These are phyloP conservation scores for Zingel zingel DNA, from an alignment of 2,113 vertebrate species.

Conservation along the genomic window DNA sequence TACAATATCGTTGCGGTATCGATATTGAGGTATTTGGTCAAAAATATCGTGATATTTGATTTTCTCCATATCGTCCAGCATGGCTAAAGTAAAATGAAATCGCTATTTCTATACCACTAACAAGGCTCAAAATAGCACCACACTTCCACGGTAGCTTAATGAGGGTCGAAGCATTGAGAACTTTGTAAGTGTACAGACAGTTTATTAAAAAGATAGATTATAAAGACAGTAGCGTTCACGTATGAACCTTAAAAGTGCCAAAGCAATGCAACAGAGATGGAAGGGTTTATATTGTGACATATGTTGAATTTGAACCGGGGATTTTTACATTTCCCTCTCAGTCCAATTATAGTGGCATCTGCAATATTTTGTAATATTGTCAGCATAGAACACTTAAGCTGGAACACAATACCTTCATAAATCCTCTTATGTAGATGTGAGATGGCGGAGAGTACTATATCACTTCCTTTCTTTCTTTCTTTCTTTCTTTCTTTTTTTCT, in stretches of 20 bases:
- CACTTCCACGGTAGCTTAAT: too few species aligned
- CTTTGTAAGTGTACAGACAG: too few species aligned
- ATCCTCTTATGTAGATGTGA: constrained; percentile 53
- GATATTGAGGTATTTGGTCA: too few species aligned
- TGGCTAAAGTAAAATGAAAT: too few species aligned
- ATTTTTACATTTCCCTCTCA: constrained; percentile 47
- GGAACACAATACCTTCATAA: constrained; percentile 55
- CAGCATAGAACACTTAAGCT: constrained; percentile 64
- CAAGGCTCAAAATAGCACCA: too few species aligned
- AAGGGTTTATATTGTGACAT: neutral
- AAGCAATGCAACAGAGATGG: constrained; percentile 8
- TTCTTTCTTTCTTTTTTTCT: constrained; percentile 5
- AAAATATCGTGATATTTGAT: too few species aligned
- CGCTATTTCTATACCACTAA: too few species aligned
- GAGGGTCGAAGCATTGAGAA: too few species aligned
- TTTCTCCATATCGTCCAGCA: too few species aligned
- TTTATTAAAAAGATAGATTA: too few species aligned
- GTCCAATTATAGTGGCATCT: constrained; percentile 53
- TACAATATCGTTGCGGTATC: too few species aligned
- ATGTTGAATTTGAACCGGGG: constrained; percentile 7
- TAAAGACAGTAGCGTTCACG: too few species aligned
- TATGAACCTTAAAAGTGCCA: neutral
- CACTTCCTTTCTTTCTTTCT: neutral
- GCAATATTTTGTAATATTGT: constrained; percentile 71
- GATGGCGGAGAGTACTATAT: neutral